These are phyloP conservation scores for Drosophila paranaensis DNA, from an alignment of 2,888 invertebrate species.

Conservation along the genomic window DNA sequence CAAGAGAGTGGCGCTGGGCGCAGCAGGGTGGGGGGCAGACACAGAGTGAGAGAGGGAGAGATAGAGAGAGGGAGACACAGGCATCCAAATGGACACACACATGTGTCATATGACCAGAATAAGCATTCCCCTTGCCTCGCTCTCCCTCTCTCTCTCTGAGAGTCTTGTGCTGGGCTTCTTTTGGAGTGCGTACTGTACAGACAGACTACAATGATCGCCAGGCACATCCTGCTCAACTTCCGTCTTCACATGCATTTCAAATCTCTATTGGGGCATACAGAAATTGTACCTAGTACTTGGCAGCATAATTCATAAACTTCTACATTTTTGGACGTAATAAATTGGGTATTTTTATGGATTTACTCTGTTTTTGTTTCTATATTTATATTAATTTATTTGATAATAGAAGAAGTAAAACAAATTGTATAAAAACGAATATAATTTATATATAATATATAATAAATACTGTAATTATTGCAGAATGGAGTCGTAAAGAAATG, in stretches of 20 bases:
- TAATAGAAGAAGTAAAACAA: too few relatives aligned
- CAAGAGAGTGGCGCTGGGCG: constrained; percentile 19
- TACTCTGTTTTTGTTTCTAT: too few relatives aligned
- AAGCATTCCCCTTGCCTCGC: neutral
- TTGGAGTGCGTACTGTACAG: constrained; percentile 22
- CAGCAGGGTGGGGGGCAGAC: neutral
- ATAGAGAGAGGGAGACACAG: neutral
- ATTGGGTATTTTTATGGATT: too few relatives aligned
- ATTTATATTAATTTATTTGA: too few relatives aligned
- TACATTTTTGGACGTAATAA: too few relatives aligned
- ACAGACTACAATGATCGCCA: constrained; percentile 7
- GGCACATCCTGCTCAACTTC: constrained; percentile 26
- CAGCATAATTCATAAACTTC: neutral
- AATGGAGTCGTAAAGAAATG: too few relatives aligned
- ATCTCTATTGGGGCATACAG: neutral
- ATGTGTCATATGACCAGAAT: constrained; percentile 48
- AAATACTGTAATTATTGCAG: too few relatives aligned
- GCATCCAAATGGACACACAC: constrained; percentile 61
- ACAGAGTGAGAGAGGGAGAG: neutral
- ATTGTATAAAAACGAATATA: too few relatives aligned
- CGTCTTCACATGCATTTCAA: neutral
- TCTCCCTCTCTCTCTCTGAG: neutral
- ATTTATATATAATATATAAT: too few relatives aligned
- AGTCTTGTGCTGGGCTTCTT: neutral
- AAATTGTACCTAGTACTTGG: neutral